Base-by-base conservation (phyloP, 2,113 vertebrate genomes). In the Galeopterus variegatus region DNA sequence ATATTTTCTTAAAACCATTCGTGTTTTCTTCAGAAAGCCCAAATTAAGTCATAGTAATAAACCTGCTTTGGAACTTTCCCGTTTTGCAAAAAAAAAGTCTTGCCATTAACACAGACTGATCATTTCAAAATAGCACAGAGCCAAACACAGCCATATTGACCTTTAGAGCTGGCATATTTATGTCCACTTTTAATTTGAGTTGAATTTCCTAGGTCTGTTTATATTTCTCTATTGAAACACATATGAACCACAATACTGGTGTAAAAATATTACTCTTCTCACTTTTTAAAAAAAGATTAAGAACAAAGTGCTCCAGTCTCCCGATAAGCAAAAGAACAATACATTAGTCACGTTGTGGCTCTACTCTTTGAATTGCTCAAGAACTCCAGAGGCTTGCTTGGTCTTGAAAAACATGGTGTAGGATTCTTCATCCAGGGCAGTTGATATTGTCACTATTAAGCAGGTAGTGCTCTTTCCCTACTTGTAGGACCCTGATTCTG, bases 171-270 rank as follows among this genome's bases (percentile, higher is more conserved):
- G 62, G 58, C 24, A n/a, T 60, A 54, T 62, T 94, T 84, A 31
- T 36, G 58, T 24, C 36, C 12, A 81, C 19, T 56, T 79, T 72
- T 79, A 56, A 91, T 73, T 94, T 82, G 58, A n/a, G 28, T 48
- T 96, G 75, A 92, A 84, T 87, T 90, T 84, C 80, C 83, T 94
- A 36, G 26, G 9, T 88, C 80, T 91, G 33, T 94, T 92, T 84
- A 67, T 76, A 33, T 81, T 95, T 70, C 41, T 3, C 48, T 58
- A 31, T 60, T 48, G 69, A 93, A 83, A 73, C 8, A 36, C 48
- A 80, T 9, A 60, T 26, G 48, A 88, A 54, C 11, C 31, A 72
- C 31, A 86, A 41, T 8, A 67, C 28, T 77, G 88, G 14, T 72
- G 36, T n/a, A 89, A 90, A 91, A 92, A 77, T 72, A 67, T 62